Conservation (phyloP, 2,113 vertebrate genomes). For the Raja brachyura region DNA sequence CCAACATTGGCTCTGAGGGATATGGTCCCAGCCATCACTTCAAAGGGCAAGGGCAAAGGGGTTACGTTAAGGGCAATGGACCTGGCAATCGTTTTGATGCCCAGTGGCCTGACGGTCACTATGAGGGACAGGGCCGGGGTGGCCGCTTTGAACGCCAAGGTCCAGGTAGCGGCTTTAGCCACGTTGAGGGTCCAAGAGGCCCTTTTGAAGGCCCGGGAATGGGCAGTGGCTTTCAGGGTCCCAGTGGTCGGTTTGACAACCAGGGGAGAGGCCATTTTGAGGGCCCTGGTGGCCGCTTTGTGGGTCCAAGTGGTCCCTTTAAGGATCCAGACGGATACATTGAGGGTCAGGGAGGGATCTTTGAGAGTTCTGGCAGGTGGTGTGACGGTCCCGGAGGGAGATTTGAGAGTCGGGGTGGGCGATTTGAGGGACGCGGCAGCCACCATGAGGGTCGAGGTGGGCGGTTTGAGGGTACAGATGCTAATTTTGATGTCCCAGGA, state of each 20-base stretch:
- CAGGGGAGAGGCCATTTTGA: neutral
- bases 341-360: neutral
- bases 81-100: neutral
- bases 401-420: neutral
- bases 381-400: neutral
- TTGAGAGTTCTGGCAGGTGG: neutral
- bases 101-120: neutral
- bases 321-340: neutral
- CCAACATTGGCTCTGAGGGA: neutral
- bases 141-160: neutral
- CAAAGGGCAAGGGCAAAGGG: neutral
- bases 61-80: neutral
- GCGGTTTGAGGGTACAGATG: neutral
- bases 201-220: neutral
- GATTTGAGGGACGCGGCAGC: neutral
- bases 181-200: neutral
- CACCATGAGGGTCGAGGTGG: neutral
- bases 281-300: neutral
- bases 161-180: neutral
- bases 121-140: neutral
- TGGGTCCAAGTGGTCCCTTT: neutral
- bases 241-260: too few relatives aligned
- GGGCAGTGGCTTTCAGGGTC: neutral
- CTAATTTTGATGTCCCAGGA: neutral
- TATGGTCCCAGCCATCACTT: neutral